Percentiles rank a stretch among this genome's conserved stretches.
Evolutionary conservation across 1,140 invertebrate genomes (phyloP).

Genomic region (Drosophila arawakana): DNA sequence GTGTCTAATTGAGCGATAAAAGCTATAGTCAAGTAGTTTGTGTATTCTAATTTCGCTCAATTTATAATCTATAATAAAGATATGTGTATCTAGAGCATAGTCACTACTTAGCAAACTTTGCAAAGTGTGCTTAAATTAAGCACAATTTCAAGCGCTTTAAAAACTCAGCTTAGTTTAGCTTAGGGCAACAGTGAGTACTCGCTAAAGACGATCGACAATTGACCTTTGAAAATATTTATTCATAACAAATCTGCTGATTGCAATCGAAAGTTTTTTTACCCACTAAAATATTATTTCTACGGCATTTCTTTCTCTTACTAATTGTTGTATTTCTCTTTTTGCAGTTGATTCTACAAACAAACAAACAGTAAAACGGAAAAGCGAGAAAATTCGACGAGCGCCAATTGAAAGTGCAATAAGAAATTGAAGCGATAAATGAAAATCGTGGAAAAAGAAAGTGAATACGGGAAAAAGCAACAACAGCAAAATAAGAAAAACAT

Average conservation of each 20-base stretch:
- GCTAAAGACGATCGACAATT: neutral
- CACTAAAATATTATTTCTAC: conserved; percentile 11
- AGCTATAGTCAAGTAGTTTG: neutral
- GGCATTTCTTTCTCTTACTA: conserved; percentile 8
- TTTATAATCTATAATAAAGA: neutral
- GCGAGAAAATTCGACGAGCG: conserved; percentile 60
- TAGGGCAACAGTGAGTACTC: neutral
- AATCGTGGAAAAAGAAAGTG: conserved; percentile 54
- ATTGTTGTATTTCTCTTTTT: conserved; percentile 37
- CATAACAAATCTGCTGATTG: conserved; percentile 8
- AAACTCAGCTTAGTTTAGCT: neutral
- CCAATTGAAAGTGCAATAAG: conserved; percentile 75
- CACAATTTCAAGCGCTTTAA: neutral
- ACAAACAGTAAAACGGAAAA: conserved; percentile 47
- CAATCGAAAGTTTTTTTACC: conserved; percentile 36
- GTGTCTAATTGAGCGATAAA: conserved; percentile 43
- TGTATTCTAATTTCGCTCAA: conserved; percentile 17
- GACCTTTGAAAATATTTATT: conserved; percentile 10
- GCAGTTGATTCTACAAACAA: conserved; percentile 66
- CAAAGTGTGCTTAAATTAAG: neutral
- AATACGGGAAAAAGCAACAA: conserved; percentile 25
- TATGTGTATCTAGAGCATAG: no score
- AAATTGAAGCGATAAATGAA: conserved; percentile 31
- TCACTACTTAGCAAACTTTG: neutral
- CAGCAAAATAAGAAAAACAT: neutral